Conservation (phyloP, 2,888 invertebrate genomes). For the Sialis fuliginosa region DNA sequence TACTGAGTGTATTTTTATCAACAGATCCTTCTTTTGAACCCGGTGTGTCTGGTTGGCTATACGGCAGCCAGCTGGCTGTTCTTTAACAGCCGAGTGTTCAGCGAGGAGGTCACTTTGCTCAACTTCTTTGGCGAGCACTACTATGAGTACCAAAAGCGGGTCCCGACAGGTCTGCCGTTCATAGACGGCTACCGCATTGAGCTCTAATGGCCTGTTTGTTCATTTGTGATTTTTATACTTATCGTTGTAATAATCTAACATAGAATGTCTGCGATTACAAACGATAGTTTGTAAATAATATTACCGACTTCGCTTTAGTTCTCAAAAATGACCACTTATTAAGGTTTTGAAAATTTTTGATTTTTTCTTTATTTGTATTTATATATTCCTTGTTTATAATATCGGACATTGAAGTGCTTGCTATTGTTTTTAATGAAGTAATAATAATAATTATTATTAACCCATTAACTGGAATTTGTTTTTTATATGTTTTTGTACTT, state of each 20-base stretch:
- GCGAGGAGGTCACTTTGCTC: conserved; percentile 78
- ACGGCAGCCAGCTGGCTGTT: conserved; percentile 76
- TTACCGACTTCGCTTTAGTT: too few relatives aligned
- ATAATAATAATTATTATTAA: too few relatives aligned
- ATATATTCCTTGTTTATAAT: too few relatives aligned
- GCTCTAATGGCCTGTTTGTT: conserved; percentile 7
- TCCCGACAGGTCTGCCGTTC: conserved; percentile 76
- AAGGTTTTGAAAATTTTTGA: too few relatives aligned
- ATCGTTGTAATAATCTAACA: neutral
- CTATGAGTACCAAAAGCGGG: conserved; percentile 63
- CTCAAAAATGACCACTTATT: too few relatives aligned
- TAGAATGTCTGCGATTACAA: too few relatives aligned
- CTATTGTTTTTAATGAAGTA: too few relatives aligned
- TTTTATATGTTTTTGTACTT: too few relatives aligned
- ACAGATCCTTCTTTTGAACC: conserved; percentile 75
- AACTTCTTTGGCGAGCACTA: conserved; percentile 88
- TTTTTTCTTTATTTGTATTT: too few relatives aligned
- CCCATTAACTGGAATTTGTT: too few relatives aligned
- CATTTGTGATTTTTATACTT: neutral
- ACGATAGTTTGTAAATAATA: too few relatives aligned
- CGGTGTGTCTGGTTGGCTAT: conserved; percentile 69
- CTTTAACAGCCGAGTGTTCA: conserved; percentile 68
- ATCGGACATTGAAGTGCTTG: too few relatives aligned
- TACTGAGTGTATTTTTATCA: conserved; percentile 14
- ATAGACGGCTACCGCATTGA: conserved; percentile 54